Percentiles rank a stretch among this genome's conserved stretches.
Conservation (phyloP, 2,888 invertebrate genomes). For the Hoplodrina ambigua region DNA sequence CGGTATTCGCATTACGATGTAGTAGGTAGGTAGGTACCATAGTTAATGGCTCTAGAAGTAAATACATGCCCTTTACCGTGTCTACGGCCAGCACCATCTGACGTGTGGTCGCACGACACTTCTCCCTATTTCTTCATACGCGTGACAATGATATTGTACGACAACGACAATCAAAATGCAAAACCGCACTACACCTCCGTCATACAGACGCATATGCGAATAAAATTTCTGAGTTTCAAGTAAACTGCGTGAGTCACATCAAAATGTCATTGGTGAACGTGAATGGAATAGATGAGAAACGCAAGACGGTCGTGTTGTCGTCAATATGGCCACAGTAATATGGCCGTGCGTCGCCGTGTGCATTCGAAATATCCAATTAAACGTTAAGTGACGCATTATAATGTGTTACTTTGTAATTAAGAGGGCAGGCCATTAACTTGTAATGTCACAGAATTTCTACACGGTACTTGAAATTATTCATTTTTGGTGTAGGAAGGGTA, state of each 20-base stretch:
- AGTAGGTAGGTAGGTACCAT: too few relatives aligned
- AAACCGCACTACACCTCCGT: conserved; percentile 45
- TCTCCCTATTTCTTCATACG: conserved; percentile 27
- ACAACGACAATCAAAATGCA: conserved; percentile 57
- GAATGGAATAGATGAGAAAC: conserved; percentile 60
- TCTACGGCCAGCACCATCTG: not conserved
- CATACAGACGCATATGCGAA: conserved; percentile 48
- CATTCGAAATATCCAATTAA: conserved; percentile 48
- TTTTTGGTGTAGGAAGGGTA: too few relatives aligned
- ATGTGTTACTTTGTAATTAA: conserved; percentile 36
- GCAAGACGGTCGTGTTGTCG: conserved; percentile 39
- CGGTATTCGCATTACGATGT: too few relatives aligned
- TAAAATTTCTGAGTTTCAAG: conserved; percentile 68
- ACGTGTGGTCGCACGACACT: conserved; percentile 15
- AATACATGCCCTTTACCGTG: too few relatives aligned
- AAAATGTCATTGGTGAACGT: conserved; percentile 66
- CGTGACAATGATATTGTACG: conserved; percentile 60
- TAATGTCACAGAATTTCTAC: conserved; percentile 8
- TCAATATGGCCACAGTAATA: conserved; percentile 23
- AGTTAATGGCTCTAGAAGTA: too few relatives aligned
- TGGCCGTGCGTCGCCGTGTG: conserved; percentile 31
- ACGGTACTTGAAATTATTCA: too few relatives aligned
- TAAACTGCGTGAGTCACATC: conserved; percentile 69
- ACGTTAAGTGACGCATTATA: conserved; percentile 25
- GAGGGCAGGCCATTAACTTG: not conserved